These are phyloP conservation scores for Eugnorisma glareosa DNA, from an alignment of 2,888 invertebrate species.

Conservation along the genomic window DNA sequence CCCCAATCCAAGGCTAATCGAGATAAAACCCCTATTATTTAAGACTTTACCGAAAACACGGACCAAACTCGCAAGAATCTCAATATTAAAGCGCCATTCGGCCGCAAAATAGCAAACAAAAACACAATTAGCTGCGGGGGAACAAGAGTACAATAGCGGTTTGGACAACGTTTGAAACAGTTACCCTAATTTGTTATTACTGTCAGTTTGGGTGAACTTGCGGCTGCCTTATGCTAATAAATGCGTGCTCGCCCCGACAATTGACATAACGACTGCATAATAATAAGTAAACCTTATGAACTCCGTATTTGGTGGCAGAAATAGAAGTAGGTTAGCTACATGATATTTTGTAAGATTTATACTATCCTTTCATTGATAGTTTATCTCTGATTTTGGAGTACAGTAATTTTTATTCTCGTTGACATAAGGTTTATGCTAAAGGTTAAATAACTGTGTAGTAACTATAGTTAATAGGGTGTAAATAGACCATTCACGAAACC, in stretches of 20 bases:
- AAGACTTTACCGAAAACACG: slow-evolving; percentile 50
- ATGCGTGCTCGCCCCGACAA: slow-evolving; percentile 72
- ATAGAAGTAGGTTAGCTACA: slow-evolving; percentile 30
- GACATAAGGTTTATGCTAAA: not conserved
- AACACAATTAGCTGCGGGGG: slow-evolving; percentile 85
- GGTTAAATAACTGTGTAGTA: not conserved
- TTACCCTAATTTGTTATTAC: slow-evolving; percentile 88
- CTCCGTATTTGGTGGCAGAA: slow-evolving; percentile 51
- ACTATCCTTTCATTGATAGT: not conserved
- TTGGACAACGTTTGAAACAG: slow-evolving; percentile 76
- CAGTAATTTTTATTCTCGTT: not conserved
- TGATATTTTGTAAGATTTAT: slow-evolving; percentile 31
- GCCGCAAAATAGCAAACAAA: slow-evolving; percentile 86
- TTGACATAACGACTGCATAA: slow-evolving; percentile 66
- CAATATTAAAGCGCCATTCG: slow-evolving; percentile 76
- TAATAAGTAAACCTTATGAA: slow-evolving; percentile 60
- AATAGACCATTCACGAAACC: no score
- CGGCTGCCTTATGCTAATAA: slow-evolving; percentile 84
- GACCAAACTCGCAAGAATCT: slow-evolving; percentile 59
- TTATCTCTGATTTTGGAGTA: not conserved
- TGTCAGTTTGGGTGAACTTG: slow-evolving; percentile 80
- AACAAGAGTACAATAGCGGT: slow-evolving; percentile 79
- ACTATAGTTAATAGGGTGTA: not conserved
- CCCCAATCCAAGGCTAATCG: slow-evolving; percentile 40
- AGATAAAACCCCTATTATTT: slow-evolving; percentile 58